A percentile compares a stretch with the other conserved stretches of the same genome.
Conservation (phyloP, 2,113 vertebrate genomes). For the Enhydra lutris region DNA sequence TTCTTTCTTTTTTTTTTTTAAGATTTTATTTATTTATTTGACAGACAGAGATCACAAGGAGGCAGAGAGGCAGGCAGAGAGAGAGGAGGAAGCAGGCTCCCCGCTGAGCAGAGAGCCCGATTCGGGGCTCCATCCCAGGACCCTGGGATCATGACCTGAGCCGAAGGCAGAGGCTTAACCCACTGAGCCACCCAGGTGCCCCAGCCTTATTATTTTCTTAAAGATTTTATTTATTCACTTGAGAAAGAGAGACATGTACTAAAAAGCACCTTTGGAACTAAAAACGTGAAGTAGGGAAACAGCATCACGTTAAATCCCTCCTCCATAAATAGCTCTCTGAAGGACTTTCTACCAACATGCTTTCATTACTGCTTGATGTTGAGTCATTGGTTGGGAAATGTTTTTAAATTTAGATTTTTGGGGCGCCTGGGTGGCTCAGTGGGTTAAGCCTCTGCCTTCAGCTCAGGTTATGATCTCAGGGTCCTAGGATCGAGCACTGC, state of each 20-base stretch:
- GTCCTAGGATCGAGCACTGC: too few species aligned
- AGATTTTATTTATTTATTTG: too few species aligned
- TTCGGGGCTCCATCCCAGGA: background rate
- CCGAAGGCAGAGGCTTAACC: background rate
- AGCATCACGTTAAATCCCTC: background rate
- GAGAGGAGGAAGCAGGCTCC: too few species aligned
- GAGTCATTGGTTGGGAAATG: background rate
- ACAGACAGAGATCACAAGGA: too few species aligned
- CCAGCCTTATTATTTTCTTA: too few species aligned
- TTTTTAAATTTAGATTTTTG: background rate
- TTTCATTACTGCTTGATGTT: background rate
- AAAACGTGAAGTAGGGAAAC: background rate
- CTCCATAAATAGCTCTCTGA: background rate
- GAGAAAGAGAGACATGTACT: background rate
- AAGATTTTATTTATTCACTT: too few species aligned
- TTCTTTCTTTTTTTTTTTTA: too few species aligned
- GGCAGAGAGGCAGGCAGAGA: too few species aligned
- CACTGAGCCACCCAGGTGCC: background rate
- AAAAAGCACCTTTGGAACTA: background rate
- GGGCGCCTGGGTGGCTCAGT: too few species aligned
- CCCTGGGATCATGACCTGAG: background rate
- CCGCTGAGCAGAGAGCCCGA: background rate
- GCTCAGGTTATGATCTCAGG: too few species aligned
- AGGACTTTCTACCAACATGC: background rate
- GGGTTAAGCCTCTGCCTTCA: too few species aligned